Base-by-base conservation (phyloP, 2,113 vertebrate species). In the Chloebia gouldiae region DNA sequence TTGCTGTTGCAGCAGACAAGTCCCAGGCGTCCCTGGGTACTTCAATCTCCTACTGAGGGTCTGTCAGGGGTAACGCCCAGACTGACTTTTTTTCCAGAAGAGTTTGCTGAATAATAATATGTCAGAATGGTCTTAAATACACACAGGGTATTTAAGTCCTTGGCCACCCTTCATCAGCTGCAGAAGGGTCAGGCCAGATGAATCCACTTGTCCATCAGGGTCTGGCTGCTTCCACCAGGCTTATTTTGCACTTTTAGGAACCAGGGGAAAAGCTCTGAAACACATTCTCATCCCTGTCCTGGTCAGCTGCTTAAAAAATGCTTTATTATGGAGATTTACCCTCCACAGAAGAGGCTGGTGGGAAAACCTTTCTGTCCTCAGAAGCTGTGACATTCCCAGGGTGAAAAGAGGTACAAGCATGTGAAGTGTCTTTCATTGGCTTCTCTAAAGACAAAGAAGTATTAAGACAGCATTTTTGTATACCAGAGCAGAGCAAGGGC, bases 241-340 rank as follows among this genome's bases (percentile, higher is more conserved):
- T 91, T 37, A 27, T 49, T 68, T 66, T 40, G 42, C 23, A 50
- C 45, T 65, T 81, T 50, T 25, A 86, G 42, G 18, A 35, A 45
- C 1, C 10, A 80, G 40, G 16, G 15, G 6, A 59, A 88, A 93
- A 56, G n/a, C 44, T 84, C 45, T 60, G n/a, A 59, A 84, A 72
- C 16, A 37, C 13, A 35, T 77, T 86, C 47, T 70, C 66, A 4
- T 19, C 37, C 8, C 44, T 10, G 6, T 73, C 56, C 37, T 73
- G 39, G 42, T 80, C 79, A 72, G 28, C 45, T 59, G 54, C 56
- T 79, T 65, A 63, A 22, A 86, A 90, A 91, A 64, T 42, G 39
- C 50, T 90, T 95, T 71, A 79, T 71, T 33, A 73, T 70, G 35
- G 91, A 94, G 82, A 90, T 93, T 78, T 60, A 68, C 31, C 15